Base-by-base conservation (phyloP, 2,797 vertebrate genomes). In the Melanotaenia boesemani region DNA sequence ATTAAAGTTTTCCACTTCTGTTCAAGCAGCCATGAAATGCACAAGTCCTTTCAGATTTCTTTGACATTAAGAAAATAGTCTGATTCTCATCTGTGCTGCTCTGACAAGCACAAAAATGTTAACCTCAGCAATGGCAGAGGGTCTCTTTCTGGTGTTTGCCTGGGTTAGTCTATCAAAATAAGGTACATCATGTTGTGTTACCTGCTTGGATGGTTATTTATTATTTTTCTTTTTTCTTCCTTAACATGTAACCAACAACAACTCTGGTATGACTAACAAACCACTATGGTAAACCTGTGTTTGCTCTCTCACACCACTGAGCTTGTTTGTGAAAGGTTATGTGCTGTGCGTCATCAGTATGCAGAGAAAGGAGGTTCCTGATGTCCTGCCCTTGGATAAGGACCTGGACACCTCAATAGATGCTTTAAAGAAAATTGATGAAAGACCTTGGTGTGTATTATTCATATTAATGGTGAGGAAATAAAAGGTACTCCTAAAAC, bases 371-470 rank as follows among this genome's bases (percentile, higher is more conserved):
- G 58, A 15, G 28, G 22, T 55, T 58, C 44, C 39, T 50, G 39
- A 52, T 63, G 62, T 78, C 65, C 56, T 83, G 79, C 75, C 85
- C 86, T 91, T 82, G 83, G 72, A n/a, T 63, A 70, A 77, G 58
- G 46, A 50, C 74, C 58, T 0, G 39, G 56, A 84, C 73, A 59
- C 61, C 46, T 77, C 58, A 66, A 54, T 36, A 44, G 37, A 77
- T 84, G 65, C 81, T 84, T 82, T 79, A 74, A 66, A 82, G 52
- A 59, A 78, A 86, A 89, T 77, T 86, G 80, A 91, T 79, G 63
- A 67, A 85, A 58, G 74, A 81, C 83, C 80, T 78, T 77, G 70
- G 5, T 52, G 84, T 91, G 58, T 73, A 75, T 90, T 87, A 88
- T 90, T 89, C 72, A 48, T 48, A 70, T 86, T 86, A 48, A 82